Base-by-base conservation (phyloP, 2,797 vertebrate species). In the Coregonus ussuriensis region DNA sequence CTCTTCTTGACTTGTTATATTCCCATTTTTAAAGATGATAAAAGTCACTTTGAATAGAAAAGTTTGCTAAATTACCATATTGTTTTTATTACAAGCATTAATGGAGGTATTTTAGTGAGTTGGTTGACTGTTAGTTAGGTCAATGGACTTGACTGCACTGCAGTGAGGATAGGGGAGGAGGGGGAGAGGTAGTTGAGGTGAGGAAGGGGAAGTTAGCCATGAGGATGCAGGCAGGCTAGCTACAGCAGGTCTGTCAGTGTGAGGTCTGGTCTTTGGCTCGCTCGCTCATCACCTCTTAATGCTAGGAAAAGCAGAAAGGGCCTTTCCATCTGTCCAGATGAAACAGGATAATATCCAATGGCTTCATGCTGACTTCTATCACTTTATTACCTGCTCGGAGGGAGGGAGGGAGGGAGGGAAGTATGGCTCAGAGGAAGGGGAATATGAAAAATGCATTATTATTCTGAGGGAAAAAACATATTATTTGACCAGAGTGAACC, bases 261-360 rank as follows among this genome's bases (percentile, higher is more conserved):
- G 74, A 16, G 76, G 76, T 72, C 56, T 4, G 14, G 56, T 59
- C 18, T 59, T 47, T 25, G 52, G 47, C 77, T 71, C 74, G 31
- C 11, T 68, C 13, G 66, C 71, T 73, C 54, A 41, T 29, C 52
- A 11, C 21, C 35, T 59, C 66, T 31, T 52, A 21, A 59, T 41
- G 35, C 71, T 52, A 31, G 59, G 75, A 75, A 73, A 77, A 47
- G 66, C 52, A 52, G 18, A 21, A 41, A 54, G 14, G 41, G 56
- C 16, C 53, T 51, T 59, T 56, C 47, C 47, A 6, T 59, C 6
- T 21, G 29, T 76, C 66, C 75, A 15, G 4, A 68, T 74, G 13
- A 74, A 78, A 51, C 52, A 16, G 7, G 14, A 73, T 33, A 69
- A 73, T 31, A 67, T 37, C 52, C 69, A 37, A 6, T 74, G 68